Percentiles rank a stretch among this genome's conserved stretches.
phyloP scores from a whole-genome alignment of 2,113 vertebrate species.

The Sakesphorus luctuosus region DNA sequence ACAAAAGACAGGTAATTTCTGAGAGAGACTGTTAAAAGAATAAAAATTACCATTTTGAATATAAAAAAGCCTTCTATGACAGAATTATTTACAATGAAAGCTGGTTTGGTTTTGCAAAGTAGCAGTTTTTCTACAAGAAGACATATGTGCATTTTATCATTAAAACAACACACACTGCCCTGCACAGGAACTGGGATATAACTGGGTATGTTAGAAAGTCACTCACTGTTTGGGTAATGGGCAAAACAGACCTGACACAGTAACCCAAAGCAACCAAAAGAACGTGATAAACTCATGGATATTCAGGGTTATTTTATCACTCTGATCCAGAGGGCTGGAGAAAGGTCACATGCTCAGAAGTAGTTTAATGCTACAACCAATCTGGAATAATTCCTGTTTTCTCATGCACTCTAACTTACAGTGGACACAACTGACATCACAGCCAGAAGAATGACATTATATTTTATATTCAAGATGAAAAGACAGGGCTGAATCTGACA shows the following conservation, averaged over 20 bases:
- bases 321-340: background rate
- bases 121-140: background rate
- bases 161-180: background rate
- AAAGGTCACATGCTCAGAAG: background rate
- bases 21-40: background rate
- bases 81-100: background rate
- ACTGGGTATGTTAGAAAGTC: background rate
- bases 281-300: background rate
- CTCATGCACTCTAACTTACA: background rate
- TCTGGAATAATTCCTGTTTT: background rate
- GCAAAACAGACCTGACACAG: background rate
- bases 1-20: background rate
- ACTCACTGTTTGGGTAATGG: background rate
- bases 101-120: background rate
- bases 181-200: background rate
- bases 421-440: background rate
- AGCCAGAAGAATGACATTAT: accelerated
- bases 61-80: background rate
- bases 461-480: background rate
- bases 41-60: background rate
- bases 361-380: background rate
- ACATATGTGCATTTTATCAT: background rate
- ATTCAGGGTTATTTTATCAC: background rate
- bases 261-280: background rate
- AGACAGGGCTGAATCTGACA: background rate